phyloP scores from a whole-genome alignment of 1,140 invertebrate genomes.

The Hermetia illucens region DNA sequence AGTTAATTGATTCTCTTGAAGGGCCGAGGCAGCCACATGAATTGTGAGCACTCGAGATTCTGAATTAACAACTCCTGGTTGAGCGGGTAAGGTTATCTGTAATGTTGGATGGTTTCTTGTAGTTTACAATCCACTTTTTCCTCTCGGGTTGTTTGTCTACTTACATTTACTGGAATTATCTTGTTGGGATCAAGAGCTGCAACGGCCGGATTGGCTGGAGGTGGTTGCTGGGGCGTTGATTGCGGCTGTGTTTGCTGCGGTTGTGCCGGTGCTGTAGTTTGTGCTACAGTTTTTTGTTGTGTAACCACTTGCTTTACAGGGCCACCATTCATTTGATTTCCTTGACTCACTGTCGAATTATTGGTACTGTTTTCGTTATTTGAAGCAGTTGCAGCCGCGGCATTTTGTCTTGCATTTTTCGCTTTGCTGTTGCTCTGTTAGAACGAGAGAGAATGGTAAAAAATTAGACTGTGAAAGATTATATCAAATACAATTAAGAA shows the following conservation, averaged over 20 bases:
- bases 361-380: not conserved
- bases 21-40: slow-evolving; percentile 68
- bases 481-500: too few species aligned
- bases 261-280: not conserved
- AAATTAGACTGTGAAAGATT: too few species aligned
- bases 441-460: too few species aligned
- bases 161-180: slow-evolving; percentile 30
- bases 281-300: slow-evolving; percentile 4
- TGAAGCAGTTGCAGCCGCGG: slow-evolving; percentile 20
- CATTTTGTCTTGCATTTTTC: slow-evolving; percentile 22
- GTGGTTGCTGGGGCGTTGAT: too few species aligned
- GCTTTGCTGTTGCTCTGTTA: too few species aligned
- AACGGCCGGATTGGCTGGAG: slow-evolving; percentile 27
- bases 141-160: slow-evolving; percentile 14
- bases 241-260: slow-evolving; percentile 20
- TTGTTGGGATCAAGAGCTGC: slow-evolving; percentile 29
- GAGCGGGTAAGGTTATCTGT: slow-evolving; percentile 44
- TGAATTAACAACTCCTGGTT: slow-evolving; percentile 46
- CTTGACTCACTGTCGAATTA: not conserved
- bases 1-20: slow-evolving; percentile 52
- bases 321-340: slow-evolving; percentile 11
- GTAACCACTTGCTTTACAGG: slow-evolving; percentile 5
- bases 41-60: slow-evolving; percentile 60
- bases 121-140: too few species aligned
- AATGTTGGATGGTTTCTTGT: slow-evolving; percentile 42